Evolutionary conservation across 2,888 invertebrate species (phyloP).

Genomic region (Machimus rusticus): DNA sequence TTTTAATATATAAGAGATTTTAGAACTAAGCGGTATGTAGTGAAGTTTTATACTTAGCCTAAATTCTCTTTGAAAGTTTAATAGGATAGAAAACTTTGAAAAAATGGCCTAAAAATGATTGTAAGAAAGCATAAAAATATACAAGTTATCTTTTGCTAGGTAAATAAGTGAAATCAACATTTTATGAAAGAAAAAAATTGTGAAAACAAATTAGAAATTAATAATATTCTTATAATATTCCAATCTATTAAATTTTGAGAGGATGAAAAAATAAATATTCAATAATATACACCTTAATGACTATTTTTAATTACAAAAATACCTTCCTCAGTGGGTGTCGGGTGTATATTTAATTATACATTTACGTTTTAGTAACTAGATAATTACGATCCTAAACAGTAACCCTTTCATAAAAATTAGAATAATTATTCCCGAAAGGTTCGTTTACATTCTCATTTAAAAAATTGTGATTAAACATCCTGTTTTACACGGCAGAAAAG

Average conservation of each 20-base stretch:
- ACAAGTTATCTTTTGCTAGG: background rate
- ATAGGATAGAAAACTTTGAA: conserved; percentile 3
- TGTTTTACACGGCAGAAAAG: background rate
- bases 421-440: too few species aligned
- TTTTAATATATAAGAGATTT: background rate
- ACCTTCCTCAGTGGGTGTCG: background rate
- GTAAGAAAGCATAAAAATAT: background rate
- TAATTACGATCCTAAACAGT: background rate
- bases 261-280: background rate
- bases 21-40: background rate
- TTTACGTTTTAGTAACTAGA: background rate
- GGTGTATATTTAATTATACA: background rate
- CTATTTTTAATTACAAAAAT: background rate
- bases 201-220: background rate
- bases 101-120: background rate
- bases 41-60: background rate
- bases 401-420: background rate
- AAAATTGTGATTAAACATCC: background rate
- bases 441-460: background rate
- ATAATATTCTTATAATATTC: background rate
- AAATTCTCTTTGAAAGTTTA: background rate
- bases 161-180: conserved; percentile 2
- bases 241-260: background rate
- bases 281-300: background rate
- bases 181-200: background rate